These are phyloP conservation scores for Neopelma chrysocephalum DNA, from an alignment of 2,797 vertebrate species.

Conservation along the genomic window DNA sequence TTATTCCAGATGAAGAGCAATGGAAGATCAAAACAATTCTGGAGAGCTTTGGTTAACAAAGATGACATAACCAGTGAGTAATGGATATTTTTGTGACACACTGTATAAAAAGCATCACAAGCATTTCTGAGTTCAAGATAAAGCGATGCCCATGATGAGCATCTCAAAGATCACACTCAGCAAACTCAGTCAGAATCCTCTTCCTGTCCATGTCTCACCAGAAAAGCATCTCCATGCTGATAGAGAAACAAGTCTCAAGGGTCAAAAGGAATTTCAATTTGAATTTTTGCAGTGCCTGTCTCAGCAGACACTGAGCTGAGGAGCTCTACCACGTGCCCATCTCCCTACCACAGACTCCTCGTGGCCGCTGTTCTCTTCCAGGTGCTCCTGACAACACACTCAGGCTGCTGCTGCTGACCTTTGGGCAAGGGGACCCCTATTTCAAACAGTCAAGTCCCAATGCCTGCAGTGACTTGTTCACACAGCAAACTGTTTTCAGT, in stretches of 20 bases:
- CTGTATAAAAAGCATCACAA: neutral
- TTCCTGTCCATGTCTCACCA: neutral
- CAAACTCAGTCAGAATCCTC: neutral
- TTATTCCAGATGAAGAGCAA: neutral
- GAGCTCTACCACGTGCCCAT: neutral
- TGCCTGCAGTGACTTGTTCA: neutral
- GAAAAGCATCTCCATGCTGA: neutral
- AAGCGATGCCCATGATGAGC: rapidly evolving
- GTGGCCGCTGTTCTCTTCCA: neutral
- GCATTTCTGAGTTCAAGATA: neutral
- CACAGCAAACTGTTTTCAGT: neutral
- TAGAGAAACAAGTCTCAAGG: neutral
- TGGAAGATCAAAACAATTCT: neutral
- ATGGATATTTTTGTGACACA: neutral
- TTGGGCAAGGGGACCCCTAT: neutral
- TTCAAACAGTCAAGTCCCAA: neutral
- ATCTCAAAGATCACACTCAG: neutral
- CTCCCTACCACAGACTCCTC: neutral
- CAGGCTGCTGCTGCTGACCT: neutral
- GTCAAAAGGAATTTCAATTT: neutral
- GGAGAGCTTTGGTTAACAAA: neutral
- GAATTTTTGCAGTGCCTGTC: neutral
- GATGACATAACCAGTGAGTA: neutral
- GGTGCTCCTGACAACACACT: neutral
- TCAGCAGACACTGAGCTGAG: neutral